phyloP scores from a whole-genome alignment of 1,140 invertebrate species.

The Sycophila sp. region DNA sequence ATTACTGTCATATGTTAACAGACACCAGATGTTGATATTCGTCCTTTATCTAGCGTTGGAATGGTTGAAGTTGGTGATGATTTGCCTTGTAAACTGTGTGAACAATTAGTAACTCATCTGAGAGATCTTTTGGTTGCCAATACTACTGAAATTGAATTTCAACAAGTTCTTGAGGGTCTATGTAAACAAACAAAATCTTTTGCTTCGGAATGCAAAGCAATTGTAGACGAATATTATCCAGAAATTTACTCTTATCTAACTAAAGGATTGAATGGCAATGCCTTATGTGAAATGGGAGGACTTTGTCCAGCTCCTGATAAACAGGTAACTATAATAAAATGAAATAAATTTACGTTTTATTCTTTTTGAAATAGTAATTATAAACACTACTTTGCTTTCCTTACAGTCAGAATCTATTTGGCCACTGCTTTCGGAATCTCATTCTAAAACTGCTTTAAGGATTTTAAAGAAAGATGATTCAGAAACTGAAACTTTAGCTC shows the following conservation, averaged over 20 bases:
- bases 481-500: conserved; percentile 45
- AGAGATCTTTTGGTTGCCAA: conserved; percentile 84
- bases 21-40: conserved; percentile 66
- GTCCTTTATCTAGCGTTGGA: conserved; percentile 68
- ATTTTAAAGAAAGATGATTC: conserved; percentile 54
- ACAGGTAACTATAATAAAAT: conserved; percentile 27
- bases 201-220: conserved; percentile 64
- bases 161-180: conserved; percentile 78
- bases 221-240: conserved; percentile 82
- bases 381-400: too few relatives aligned
- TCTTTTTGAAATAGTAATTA: conserved; percentile 22
- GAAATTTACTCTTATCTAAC: conserved; percentile 78
- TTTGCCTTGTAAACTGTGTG: conserved; percentile 85
- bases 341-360: neutral
- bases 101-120: conserved; percentile 82
- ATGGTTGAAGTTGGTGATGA: conserved; percentile 71
- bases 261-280: conserved; percentile 74
- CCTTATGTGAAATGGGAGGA: conserved; percentile 76
- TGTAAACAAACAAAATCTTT: conserved; percentile 82
- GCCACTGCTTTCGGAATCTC: conserved; percentile 66
- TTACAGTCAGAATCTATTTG: conserved; percentile 64
- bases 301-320: conserved; percentile 70
- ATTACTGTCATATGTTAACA: conserved; percentile 24
- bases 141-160: conserved; percentile 85
- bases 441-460: conserved; percentile 56